phyloP scores from a whole-genome alignment of 2,888 invertebrate genomes.

The Acronicta leporina region DNA sequence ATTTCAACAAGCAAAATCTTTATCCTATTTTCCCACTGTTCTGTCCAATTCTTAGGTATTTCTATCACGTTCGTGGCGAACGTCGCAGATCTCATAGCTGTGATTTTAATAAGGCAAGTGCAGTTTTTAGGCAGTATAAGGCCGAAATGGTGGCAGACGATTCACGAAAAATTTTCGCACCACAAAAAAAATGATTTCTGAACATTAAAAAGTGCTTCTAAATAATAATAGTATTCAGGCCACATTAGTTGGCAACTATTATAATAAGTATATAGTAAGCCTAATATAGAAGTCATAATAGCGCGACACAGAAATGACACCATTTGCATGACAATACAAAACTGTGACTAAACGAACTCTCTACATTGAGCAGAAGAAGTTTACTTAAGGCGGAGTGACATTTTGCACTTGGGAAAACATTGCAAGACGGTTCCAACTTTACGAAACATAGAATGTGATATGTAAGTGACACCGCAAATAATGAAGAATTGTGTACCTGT shows the following conservation, averaged over 20 bases:
- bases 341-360: slow-evolving; percentile 25
- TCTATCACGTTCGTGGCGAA: too few relatives aligned
- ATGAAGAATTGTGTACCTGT: slow-evolving; percentile 14
- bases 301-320: slow-evolving; percentile 25
- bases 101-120: too few relatives aligned
- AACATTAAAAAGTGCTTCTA: slow-evolving; percentile 15
- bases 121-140: too few relatives aligned
- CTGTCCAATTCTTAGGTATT: too few relatives aligned
- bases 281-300: slow-evolving; percentile 31
- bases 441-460: slow-evolving; percentile 39
- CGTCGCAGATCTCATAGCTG: too few relatives aligned
- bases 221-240: slow-evolving; percentile 36
- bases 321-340: slow-evolving; percentile 49
- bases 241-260: slow-evolving; percentile 31
- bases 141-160: too few relatives aligned
- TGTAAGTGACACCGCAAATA: slow-evolving; percentile 32
- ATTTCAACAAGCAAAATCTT: too few relatives aligned
- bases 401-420: slow-evolving; percentile 51
- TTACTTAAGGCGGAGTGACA: slow-evolving; percentile 27
- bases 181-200: slow-evolving; percentile 16
- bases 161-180: too few relatives aligned
- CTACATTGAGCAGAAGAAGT: slow-evolving; percentile 26
- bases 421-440: slow-evolving; percentile 34
- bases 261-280: slow-evolving; percentile 33
- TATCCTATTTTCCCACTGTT: too few relatives aligned